Evolutionary conservation across 2,113 vertebrate genomes (phyloP).

Genomic region (Bos taurus): ARS-UCD2.0 NC_037357.1:85398001-85398500

Average conservation of each 20-base stretch:
- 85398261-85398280: neutral
- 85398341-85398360: neutral
- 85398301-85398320: neutral
- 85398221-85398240: neutral
- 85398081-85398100: slow-evolving; percentile 7
- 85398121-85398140: neutral
- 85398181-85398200: neutral
- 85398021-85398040: neutral
- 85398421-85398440: neutral
- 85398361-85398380: neutral
- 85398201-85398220: neutral
- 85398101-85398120: neutral
- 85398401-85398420: neutral
- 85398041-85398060: neutral
- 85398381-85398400: neutral
- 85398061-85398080: neutral
- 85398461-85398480: neutral
- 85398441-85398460: neutral
- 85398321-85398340: neutral
- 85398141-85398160: neutral
- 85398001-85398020: neutral
- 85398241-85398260: slow-evolving; percentile 1
- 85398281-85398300: slow-evolving; percentile 3
- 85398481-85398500: neutral
- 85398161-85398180: neutral